phyloP scores from a whole-genome alignment of 1,140 invertebrate genomes.

The Drosophila pectinifera region DNA sequence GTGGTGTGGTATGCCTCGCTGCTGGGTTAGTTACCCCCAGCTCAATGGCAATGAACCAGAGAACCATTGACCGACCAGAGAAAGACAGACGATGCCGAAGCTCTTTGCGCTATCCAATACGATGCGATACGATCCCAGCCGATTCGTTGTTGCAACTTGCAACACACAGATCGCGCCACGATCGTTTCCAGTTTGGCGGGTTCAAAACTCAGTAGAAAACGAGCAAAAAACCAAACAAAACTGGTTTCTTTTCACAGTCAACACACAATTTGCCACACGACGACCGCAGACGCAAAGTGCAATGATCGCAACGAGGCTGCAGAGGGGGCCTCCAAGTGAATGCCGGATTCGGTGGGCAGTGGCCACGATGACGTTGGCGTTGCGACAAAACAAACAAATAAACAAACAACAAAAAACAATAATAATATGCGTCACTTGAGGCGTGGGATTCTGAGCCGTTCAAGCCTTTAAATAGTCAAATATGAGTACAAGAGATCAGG shows the following conservation, averaged over 20 bases:
- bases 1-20: constrained; percentile 53
- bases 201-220: constrained; percentile 33
- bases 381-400: constrained; percentile 22
- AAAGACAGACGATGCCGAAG: constrained; percentile 43
- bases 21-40: constrained; percentile 84
- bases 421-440: constrained; percentile 44
- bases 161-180: constrained; percentile 47
- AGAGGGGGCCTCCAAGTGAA: constrained; percentile 26
- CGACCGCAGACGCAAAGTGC: constrained; percentile 69
- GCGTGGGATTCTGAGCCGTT: constrained; percentile 47
- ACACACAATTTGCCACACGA: constrained; percentile 74
- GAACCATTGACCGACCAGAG: constrained; percentile 84
- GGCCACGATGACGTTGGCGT: constrained; percentile 32
- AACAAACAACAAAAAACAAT: constrained; percentile 15
- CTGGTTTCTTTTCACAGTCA: constrained; percentile 59
- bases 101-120: constrained; percentile 1
- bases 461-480: constrained; percentile 28
- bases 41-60: constrained; percentile 85
- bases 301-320: constrained; percentile 74
- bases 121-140: constrained; percentile 25
- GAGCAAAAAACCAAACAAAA: constrained; percentile 32
- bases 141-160: constrained; percentile 60
- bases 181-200: constrained; percentile 44
- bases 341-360: constrained; percentile 46
- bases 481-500: not conserved